Evolutionary conservation across 2,888 invertebrate genomes (phyloP).

Genomic region (Seira musarum): DNA sequence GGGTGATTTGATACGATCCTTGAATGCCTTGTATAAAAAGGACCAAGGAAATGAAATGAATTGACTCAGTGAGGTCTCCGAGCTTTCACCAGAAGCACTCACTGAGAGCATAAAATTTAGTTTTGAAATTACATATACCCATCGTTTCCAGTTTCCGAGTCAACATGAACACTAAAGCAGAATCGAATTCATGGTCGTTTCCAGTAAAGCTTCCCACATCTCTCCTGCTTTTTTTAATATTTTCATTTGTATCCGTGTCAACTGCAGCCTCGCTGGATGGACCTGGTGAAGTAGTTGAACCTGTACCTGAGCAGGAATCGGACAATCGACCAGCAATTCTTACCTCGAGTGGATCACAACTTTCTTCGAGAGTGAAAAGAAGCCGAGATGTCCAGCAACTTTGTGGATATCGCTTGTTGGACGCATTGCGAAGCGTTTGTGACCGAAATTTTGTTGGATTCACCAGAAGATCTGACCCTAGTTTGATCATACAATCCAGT

Average conservation of each 20-base stretch:
- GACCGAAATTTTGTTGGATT: constrained; percentile 38
- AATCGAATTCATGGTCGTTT: too few species aligned
- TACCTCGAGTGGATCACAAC: background rate
- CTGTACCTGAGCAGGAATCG: background rate
- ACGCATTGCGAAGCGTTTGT: constrained; percentile 49
- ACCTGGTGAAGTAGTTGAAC: background rate
- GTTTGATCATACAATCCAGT: background rate
- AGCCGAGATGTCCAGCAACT: constrained; percentile 39
- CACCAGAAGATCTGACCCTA: constrained; percentile 54
- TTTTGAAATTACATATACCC: too few species aligned
- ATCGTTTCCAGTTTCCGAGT: too few species aligned
- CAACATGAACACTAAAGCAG: too few species aligned
- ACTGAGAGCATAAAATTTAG: too few species aligned
- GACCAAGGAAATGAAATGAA: background rate
- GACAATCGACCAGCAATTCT: background rate
- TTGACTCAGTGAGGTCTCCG: background rate
- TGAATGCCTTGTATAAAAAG: background rate
- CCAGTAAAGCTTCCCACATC: background rate
- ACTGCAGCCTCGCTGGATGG: background rate
- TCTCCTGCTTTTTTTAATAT: background rate
- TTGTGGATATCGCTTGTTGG: constrained; percentile 55
- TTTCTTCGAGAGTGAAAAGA: constrained; percentile 20
- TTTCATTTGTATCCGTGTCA: background rate
- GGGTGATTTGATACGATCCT: background rate
- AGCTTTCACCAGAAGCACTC: background rate